A percentile compares a stretch with the other conserved stretches of the same genome.
These are phyloP conservation scores for Spisula solida DNA, from an alignment of 2,888 invertebrate species.

Conservation along the genomic window DNA sequence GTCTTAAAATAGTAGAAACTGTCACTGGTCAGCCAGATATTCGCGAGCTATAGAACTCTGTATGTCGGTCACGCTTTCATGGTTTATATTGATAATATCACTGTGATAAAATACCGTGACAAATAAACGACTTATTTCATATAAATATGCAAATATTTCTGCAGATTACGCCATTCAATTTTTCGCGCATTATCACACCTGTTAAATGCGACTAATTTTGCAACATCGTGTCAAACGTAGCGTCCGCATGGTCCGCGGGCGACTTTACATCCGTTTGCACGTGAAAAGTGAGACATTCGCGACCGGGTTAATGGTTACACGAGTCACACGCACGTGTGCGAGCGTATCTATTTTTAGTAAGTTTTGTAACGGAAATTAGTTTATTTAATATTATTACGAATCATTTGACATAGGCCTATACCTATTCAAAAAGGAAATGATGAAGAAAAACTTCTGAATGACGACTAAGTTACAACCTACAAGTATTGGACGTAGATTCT, in stretches of 20 bases:
- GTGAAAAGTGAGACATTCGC: neutral
- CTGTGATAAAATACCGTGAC: slow-evolving; percentile 35
- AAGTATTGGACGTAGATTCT: too few species aligned
- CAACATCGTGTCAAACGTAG: neutral
- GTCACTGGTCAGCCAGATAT: slow-evolving; percentile 50
- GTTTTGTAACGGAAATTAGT: too few species aligned
- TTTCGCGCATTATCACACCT: slow-evolving; percentile 46
- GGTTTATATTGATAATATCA: neutral
- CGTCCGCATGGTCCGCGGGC: neutral
- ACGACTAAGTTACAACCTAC: too few species aligned
- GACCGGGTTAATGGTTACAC: too few species aligned
- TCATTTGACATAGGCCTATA: too few species aligned
- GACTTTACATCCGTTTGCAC: neutral
- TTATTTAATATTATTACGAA: too few species aligned
- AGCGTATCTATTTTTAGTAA: too few species aligned
- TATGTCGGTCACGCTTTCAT: neutral
- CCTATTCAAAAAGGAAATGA: too few species aligned
- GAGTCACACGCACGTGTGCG: too few species aligned
- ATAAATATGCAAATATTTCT: slow-evolving; percentile 50
- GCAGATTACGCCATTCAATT: slow-evolving; percentile 43
- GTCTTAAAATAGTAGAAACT: slow-evolving; percentile 47
- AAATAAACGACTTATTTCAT: slow-evolving; percentile 43
- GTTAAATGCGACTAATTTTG: neutral
- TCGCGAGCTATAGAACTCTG: slow-evolving; percentile 36
- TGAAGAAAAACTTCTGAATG: too few species aligned